A percentile compares a stretch with the other conserved stretches of the same genome.
Conservation (phyloP, 2,888 invertebrate genomes). For the Polydrusus cervinus region DNA sequence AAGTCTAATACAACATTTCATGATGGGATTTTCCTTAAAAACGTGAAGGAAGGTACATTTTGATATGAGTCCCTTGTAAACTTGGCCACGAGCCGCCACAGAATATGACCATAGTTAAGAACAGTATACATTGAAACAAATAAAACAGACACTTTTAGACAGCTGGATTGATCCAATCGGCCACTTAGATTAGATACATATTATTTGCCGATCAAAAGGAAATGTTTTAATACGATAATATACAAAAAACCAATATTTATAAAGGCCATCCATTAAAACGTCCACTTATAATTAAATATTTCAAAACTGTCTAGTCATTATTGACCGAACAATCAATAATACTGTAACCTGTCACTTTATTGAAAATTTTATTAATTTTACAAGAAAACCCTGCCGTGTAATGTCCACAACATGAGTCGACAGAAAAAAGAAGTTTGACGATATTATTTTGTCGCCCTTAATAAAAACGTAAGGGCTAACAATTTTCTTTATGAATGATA, state of each 20-base stretch:
- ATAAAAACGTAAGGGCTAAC: constrained; percentile 5
- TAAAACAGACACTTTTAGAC: no score
- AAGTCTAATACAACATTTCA: no score
- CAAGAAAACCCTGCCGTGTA: constrained; percentile 47
- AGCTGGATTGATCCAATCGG: no score
- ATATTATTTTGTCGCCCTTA: constrained; percentile 34
- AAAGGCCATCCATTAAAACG: constrained; percentile 8
- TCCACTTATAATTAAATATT: constrained; percentile 39
- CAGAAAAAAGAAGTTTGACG: constrained; percentile 44
- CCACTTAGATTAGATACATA: no score
- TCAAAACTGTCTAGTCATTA: constrained; percentile 41
- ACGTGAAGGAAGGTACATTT: no score
- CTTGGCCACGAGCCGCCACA: no score
- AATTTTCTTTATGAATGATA: neutral
- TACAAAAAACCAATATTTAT: neutral
- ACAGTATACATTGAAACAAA: no score
- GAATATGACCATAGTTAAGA: no score
- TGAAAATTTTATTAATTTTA: constrained; percentile 47
- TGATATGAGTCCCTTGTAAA: no score
- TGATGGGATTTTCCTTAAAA: no score
- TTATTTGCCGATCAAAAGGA: neutral
- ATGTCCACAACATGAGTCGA: constrained; percentile 41
- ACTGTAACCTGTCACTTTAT: constrained; percentile 48
- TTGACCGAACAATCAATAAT: constrained; percentile 46
- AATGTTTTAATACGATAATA: neutral